Percentiles rank a stretch among this genome's conserved stretches.
Conservation (phyloP, 2,113 vertebrate genomes). For the Hiodon alosoides region DNA sequence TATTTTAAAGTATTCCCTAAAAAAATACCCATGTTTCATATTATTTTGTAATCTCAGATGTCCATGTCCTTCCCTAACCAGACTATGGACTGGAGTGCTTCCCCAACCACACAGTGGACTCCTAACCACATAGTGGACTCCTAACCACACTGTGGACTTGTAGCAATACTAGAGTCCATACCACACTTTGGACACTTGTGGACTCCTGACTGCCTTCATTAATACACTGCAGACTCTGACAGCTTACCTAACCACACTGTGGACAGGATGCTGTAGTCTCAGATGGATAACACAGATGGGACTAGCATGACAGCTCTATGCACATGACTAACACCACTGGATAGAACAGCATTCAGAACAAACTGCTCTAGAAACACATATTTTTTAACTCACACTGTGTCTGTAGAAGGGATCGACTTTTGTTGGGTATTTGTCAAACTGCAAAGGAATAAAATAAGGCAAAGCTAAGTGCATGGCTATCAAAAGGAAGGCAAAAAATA, state of each 20-base stretch:
- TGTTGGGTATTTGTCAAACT: constrained; percentile 99
- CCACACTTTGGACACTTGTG: background rate
- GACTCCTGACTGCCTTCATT: background rate
- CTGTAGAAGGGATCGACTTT: constrained; percentile 99
- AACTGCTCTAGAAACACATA: constrained; percentile 19
- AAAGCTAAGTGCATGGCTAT: constrained; percentile 57
- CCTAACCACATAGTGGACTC: too few relatives aligned
- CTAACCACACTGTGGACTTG: too few relatives aligned
- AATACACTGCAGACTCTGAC: background rate
- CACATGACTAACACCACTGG: constrained; percentile 6
- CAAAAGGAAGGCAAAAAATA: constrained; percentile 7
- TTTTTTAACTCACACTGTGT: constrained; percentile 89
- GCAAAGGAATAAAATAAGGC: constrained; percentile 81
- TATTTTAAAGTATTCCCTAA: too few relatives aligned
- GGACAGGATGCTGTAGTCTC: constrained; percentile 17
- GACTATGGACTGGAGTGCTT: too few relatives aligned
- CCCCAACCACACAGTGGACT: too few relatives aligned
- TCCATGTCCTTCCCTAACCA: too few relatives aligned
- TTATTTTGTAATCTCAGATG: background rate
- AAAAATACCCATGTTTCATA: background rate
- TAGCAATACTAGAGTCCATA: background rate
- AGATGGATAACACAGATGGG: background rate
- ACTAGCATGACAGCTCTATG: background rate
- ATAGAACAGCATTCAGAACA: constrained; percentile 14
- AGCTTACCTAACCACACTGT: background rate